phyloP scores from a whole-genome alignment of 2,113 vertebrate genomes.

The Pseudopipra pipra region DNA sequence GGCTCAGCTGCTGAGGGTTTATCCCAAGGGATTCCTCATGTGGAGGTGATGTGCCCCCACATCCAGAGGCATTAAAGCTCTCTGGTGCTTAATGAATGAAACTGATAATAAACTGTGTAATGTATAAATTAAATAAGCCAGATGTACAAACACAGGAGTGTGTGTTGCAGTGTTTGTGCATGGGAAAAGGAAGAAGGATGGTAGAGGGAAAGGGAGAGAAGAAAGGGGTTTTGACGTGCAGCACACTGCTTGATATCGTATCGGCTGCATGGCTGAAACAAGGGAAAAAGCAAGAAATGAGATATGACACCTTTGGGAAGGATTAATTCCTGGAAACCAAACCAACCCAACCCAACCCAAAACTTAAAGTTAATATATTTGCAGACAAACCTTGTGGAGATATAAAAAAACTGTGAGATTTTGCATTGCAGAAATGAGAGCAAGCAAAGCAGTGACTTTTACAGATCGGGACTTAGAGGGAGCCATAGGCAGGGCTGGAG shows the following conservation, averaged over 20 bases:
- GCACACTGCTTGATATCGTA: not conserved
- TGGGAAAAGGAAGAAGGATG: not conserved
- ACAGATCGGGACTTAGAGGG: not conserved
- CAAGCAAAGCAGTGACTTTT: not conserved
- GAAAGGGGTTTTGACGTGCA: not conserved
- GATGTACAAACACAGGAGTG: not conserved
- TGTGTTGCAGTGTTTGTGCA: not conserved
- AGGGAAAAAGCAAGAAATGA: not conserved
- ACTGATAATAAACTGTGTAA: not conserved
- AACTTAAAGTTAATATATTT: not conserved
- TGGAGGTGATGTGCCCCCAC: not conserved
- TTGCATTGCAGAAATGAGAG: not conserved
- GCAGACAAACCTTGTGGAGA: not conserved
- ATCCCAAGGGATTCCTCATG: not conserved
- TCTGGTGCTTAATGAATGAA: not conserved
- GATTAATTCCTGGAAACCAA: not conserved
- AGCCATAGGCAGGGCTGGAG: not conserved
- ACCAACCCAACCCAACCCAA: not conserved
- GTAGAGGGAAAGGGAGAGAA: not conserved
- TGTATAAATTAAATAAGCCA: not conserved
- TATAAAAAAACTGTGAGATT: not conserved
- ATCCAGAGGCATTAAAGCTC: not conserved
- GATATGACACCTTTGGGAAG: not conserved
- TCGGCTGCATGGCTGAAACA: not conserved
- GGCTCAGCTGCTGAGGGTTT: not conserved